phyloP scores from a whole-genome alignment of 2,888 invertebrate species.

The Drosophila ochracea region DNA sequence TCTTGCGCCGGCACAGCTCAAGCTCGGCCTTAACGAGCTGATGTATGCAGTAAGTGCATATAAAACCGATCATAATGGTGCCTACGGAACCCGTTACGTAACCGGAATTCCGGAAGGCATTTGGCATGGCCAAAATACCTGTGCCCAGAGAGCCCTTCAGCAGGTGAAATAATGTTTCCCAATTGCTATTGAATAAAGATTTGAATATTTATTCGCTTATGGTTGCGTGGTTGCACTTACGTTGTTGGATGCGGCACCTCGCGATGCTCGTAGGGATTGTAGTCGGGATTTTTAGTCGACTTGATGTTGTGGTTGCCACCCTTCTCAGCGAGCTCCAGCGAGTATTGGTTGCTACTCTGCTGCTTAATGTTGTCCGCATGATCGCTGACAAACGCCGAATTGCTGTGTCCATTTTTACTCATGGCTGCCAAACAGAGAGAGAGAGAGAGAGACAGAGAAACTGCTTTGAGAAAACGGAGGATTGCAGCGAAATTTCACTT shows the following conservation, averaged over 20 bases:
- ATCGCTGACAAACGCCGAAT: conserved; percentile 83
- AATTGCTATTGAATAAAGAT: conserved; percentile 87
- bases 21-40: conserved; percentile 89
- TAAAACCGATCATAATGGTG: conserved; percentile 92
- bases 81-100: conserved; percentile 90
- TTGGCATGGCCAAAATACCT: conserved; percentile 94
- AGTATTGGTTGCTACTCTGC: conserved; percentile 69
- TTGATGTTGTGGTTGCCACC: conserved; percentile 64
- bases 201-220: not conserved
- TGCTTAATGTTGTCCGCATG: conserved; percentile 74
- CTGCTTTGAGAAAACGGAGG: not conserved
- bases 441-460: conserved; percentile 4
- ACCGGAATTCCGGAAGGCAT: conserved; percentile 89
- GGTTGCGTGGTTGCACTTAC: conserved; percentile 86
- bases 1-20: conserved; percentile 87
- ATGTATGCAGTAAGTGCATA: conserved; percentile 98
- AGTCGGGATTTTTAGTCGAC: conserved; percentile 84
- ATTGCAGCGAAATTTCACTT: conserved; percentile 37
- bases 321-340: conserved; percentile 84
- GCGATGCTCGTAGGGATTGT: conserved; percentile 90
- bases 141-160: conserved; percentile 97
- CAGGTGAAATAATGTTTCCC: conserved; percentile 94
- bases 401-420: conserved; percentile 84
- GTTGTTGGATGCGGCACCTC: conserved; percentile 89
- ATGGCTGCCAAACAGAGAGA: conserved; percentile 60